Conservation (phyloP, 2,888 invertebrate species). For the Oxycera nigricornis region DNA sequence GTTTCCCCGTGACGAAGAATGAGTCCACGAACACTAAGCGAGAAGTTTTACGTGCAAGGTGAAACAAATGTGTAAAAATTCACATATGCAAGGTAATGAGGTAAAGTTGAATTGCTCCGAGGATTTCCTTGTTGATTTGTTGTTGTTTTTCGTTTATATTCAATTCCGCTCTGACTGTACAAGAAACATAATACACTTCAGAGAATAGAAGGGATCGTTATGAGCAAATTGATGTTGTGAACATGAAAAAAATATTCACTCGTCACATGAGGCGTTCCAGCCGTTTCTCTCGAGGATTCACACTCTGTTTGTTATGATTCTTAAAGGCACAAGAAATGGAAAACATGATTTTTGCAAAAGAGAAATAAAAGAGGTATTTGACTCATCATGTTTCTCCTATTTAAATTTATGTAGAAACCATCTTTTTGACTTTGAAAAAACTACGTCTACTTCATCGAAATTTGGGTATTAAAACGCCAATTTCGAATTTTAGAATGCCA, state of each 20-base stretch:
- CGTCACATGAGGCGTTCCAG: background rate
- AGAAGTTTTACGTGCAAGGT: conserved; percentile 12
- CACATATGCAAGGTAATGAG: conserved; percentile 13
- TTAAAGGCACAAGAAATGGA: too few species aligned
- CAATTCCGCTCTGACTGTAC: background rate
- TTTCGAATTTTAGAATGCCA: too few species aligned
- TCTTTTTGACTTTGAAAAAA: too few species aligned
- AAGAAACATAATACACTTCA: background rate
- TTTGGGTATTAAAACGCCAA: too few species aligned
- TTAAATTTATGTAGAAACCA: too few species aligned
- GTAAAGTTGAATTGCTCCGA: background rate
- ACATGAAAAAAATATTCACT: conserved; percentile 45
- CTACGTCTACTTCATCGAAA: too few species aligned
- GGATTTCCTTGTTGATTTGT: background rate
- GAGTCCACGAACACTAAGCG: background rate
- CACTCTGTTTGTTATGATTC: too few species aligned
- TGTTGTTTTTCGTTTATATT: background rate
- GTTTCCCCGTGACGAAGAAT: background rate
- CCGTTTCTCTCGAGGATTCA: background rate
- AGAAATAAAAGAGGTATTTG: too few species aligned
- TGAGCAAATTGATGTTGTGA: conserved; percentile 41
- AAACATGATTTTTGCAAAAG: too few species aligned
- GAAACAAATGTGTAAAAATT: conserved; percentile 17
- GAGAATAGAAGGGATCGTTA: background rate
- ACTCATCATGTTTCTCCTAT: too few species aligned